Base-by-base conservation (phyloP, 2,113 vertebrate genomes). In the Suricata suricatta region DNA sequence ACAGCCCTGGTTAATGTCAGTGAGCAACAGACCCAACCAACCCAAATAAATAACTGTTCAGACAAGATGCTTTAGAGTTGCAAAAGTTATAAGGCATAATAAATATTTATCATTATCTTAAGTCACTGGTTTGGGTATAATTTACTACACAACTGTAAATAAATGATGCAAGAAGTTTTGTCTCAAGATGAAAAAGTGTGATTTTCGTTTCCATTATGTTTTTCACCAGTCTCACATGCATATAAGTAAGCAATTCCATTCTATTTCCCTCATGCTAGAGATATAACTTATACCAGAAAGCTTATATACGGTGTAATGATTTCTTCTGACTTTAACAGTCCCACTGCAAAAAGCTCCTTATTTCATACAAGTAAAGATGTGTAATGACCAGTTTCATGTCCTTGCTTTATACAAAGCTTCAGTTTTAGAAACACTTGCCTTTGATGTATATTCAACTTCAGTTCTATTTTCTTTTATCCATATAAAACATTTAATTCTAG, bases 381-480 rank as follows among this genome's bases (percentile, higher is more conserved):
- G 15, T 60, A 38, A 94, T 29, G 3, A 23, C 15, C 60, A n/a
- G n/a, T 79, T 93, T 96, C 12, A 66, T 29, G n/a, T 44, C 14
- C 31, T 82, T 66, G n/a, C 7, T 50, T 93, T 93, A 44, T 21
- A 68, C 23, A 74, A 90, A 93, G 2, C 1, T 84, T 91, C 47
- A 64, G 5, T 91, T 57, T 96, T 27, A 95, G 57, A 95, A 96
- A 83, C 13, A 38, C n/a, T 80, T n/a, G 52, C 29, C 77, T 33
- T 8, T 79, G 2, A 47, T 79, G 1, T 44, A 14, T 57, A 50
- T 23, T 12, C 33, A 38, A 41, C 60, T 88, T 69, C 5, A 92
- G 50, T 69, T 82, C 27, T n/a, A 54, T 80, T 88, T 63, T 93
- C 10, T 29, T 91, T 17, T 50, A 50, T n/a, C 3, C 3, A 33